These are phyloP conservation scores for Mustelus asterias DNA, from an alignment of 2,113 vertebrate genomes.

Conservation along the genomic window DNA sequence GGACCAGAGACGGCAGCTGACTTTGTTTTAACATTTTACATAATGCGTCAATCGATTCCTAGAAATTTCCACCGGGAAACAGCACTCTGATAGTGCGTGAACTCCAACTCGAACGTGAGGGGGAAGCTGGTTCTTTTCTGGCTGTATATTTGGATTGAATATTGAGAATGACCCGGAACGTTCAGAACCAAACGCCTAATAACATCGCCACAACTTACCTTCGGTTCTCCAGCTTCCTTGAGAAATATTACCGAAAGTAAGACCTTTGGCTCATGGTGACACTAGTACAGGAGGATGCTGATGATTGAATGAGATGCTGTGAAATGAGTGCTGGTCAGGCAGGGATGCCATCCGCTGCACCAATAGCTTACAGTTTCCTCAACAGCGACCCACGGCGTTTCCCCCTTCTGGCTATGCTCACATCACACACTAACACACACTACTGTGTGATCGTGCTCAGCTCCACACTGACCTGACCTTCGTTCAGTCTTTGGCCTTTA, in stretches of 20 bases:
- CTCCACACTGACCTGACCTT: background rate
- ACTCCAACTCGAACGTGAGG: background rate
- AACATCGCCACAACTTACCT: background rate
- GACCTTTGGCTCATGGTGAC: background rate
- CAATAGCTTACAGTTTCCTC: background rate
- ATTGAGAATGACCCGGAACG: background rate
- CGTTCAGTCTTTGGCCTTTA: background rate
- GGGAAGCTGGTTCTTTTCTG: background rate
- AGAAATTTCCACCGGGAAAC: background rate
- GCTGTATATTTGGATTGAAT: background rate
- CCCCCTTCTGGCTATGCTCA: too few species aligned
- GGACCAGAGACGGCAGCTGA: background rate
- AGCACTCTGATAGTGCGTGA: background rate
- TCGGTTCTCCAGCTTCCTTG: background rate
- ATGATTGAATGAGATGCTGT: background rate
- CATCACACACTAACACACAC: background rate
- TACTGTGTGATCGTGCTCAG: background rate
- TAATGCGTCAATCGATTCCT: background rate
- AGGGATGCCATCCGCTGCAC: background rate
- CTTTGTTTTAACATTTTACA: background rate
- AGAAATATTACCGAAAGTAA: background rate
- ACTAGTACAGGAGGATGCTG: background rate
- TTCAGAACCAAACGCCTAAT: background rate
- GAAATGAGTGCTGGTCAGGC: background rate
- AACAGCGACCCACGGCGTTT: background rate